Percentiles rank a stretch among this genome's conserved stretches.
phyloP scores from a whole-genome alignment of 1,140 invertebrate species.

The Pseudobourletiella spinata region DNA sequence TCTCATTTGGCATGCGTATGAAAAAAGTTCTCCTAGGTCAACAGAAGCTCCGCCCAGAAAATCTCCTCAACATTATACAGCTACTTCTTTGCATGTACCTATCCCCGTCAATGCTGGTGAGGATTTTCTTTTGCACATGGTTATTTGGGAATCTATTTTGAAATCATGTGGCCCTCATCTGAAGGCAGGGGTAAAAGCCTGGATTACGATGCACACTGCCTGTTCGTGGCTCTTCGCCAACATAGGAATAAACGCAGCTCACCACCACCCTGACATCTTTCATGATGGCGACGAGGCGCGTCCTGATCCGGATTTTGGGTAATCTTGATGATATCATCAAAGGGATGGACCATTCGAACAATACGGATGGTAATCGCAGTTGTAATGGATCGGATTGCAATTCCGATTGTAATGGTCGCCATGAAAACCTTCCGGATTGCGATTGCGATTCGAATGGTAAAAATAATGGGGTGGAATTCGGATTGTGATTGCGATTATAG shows the following conservation, averaged over 20 bases:
- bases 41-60: conserved; percentile 19
- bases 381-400: background rate
- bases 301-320: conserved; percentile 32
- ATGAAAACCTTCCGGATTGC: too few species aligned
- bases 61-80: conserved; percentile 19
- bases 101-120: background rate
- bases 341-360: background rate
- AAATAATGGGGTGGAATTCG: too few species aligned
- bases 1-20: background rate
- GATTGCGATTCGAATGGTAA: too few species aligned
- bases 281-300: conserved; percentile 38
- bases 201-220: conserved; percentile 32
- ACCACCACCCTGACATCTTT: conserved; percentile 35
- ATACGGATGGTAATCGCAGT: background rate
- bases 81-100: background rate
- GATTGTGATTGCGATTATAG: too few species aligned
- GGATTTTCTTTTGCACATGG: background rate
- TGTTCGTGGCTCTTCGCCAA: conserved; percentile 31
- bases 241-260: conserved; percentile 34
- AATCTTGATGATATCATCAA: background rate
- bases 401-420: background rate
- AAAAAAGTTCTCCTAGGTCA: conserved; percentile 14
- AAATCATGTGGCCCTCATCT: background rate
- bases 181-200: conserved; percentile 4
- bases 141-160: background rate